Conservation (phyloP, 2,113 vertebrate species). For the Spilogale gracilis region DNA sequence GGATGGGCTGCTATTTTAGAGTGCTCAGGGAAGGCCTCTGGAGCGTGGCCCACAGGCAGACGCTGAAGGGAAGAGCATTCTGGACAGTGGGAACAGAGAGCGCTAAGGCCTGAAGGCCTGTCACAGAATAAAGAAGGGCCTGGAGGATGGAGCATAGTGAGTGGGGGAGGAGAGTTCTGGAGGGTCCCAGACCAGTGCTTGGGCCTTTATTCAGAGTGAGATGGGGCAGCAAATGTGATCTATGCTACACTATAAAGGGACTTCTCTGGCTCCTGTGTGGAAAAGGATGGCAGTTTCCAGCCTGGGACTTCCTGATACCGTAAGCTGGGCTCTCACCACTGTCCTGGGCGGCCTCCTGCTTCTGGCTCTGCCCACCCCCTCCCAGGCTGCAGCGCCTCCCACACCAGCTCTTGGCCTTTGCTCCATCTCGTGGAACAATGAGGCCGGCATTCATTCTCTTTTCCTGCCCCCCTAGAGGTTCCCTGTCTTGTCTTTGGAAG, state of each 20-base stretch:
- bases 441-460: neutral
- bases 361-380: neutral
- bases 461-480: neutral
- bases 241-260: neutral
- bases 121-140: neutral
- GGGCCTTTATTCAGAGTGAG: neutral
- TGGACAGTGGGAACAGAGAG: neutral
- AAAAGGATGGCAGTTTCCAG: neutral
- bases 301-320: neutral
- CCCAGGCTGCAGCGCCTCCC: neutral
- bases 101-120: neutral
- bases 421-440: neutral
- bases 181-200: neutral
- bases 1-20: neutral
- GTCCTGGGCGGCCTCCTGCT: too few species aligned
- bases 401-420: neutral
- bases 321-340: too few species aligned
- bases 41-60: neutral
- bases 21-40: neutral
- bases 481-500: slow-evolving; percentile 54
- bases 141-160: neutral
- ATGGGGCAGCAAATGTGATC: fast-evolving
- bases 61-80: neutral
- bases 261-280: neutral
- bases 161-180: neutral